Evolutionary conservation across 1,140 invertebrate species (phyloP), one percentile per base, ranked within the genome.

Genomic region (Camponotus pennsylvanicus): DNA sequence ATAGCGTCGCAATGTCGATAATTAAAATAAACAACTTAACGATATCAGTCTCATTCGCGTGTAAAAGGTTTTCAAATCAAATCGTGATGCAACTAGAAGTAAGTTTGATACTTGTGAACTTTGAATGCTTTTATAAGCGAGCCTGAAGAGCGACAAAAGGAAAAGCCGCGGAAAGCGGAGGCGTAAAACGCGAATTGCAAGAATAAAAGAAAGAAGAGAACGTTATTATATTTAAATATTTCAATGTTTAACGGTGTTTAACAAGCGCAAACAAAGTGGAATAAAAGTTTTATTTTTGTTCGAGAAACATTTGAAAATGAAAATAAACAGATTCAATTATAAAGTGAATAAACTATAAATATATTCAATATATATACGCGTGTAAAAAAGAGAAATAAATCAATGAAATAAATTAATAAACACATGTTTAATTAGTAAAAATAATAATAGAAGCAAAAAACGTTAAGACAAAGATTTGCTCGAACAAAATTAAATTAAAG

Each of bases 1-100:
- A 45, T 78, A 64, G 5, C 59, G 15, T 45, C 37, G 27, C 4
- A 18, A 77, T n/a, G 49, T 77, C 40, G 21, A 15, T 78, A 78
- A 78, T 63, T 63, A 64, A 78, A 66, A 78, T 78, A 78, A 78
- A 78, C 21, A 77, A 63, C 57, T 63, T 32, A 27, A 49, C n/a
- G 3, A 76, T 13, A 18, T 8, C n/a, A 40, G 18, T 11, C 13
- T 21, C 18, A 64, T 63, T 77, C 75, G 27, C 2, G 27, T 32
- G 5, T 21, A 32, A 32, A 52, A 52, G 21, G 34, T 57, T n/a
- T 77, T 77, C 21, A 45, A 64, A 77, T 77, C 27, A 75, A 75
- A 32, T 63, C 40, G 21, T n/a, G 75, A 42, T 42, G 55, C 57
- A 42, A 77, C 13, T 63, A 63, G 32, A 64, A 77, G 34, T 59